Conservation (phyloP, 2,113 vertebrate genomes). For the western clawed frog (Xenopus tropicalis) region DNA sequence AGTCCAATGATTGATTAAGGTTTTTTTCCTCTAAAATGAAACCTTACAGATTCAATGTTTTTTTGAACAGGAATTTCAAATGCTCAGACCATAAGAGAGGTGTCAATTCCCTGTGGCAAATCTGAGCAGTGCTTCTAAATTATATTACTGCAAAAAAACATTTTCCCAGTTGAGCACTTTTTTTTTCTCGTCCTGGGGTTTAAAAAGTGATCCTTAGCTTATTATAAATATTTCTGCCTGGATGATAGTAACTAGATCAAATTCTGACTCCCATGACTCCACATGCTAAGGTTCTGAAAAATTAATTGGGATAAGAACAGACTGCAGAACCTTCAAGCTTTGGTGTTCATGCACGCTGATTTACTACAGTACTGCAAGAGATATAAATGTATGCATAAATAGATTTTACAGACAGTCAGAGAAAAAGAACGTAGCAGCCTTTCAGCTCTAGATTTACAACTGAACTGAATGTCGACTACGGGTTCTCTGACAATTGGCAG, state of each 20-base stretch:
- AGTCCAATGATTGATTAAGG: slow-evolving; percentile 47
- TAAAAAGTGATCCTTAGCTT: slow-evolving; percentile 38
- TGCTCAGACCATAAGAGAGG: slow-evolving; percentile 28
- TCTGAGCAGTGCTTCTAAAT: slow-evolving; percentile 33
- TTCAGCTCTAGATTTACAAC: slow-evolving; percentile 1
- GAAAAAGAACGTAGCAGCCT: slow-evolving; percentile 5
- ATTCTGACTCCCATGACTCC: slow-evolving; percentile 31
- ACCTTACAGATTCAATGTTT: slow-evolving; percentile 40
- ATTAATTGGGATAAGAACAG: slow-evolving; percentile 39
- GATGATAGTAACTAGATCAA: slow-evolving; percentile 34
- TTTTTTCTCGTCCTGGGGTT: slow-evolving; percentile 22
- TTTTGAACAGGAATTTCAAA: slow-evolving; percentile 42
- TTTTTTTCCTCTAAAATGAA: slow-evolving; percentile 37
- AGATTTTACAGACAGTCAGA: slow-evolving; percentile 8
- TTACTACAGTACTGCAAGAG: slow-evolving; percentile 24
- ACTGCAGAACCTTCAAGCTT: slow-evolving; percentile 20
- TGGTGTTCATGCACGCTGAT: slow-evolving; percentile 36
- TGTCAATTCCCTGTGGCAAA: slow-evolving; percentile 42
- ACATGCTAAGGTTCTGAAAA: slow-evolving; percentile 28
- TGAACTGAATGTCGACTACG: too few relatives aligned
- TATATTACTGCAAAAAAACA: slow-evolving; percentile 31
- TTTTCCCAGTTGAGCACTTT: slow-evolving; percentile 17
- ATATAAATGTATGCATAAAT: slow-evolving; percentile 36
- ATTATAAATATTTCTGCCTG: slow-evolving; percentile 41
- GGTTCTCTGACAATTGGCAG: too few relatives aligned